These are phyloP conservation scores for Aurelia sp. DNA, from an alignment of 30 jellyfish, hydroid and myxozoan genomes.

Conservation along the genomic window DNA sequence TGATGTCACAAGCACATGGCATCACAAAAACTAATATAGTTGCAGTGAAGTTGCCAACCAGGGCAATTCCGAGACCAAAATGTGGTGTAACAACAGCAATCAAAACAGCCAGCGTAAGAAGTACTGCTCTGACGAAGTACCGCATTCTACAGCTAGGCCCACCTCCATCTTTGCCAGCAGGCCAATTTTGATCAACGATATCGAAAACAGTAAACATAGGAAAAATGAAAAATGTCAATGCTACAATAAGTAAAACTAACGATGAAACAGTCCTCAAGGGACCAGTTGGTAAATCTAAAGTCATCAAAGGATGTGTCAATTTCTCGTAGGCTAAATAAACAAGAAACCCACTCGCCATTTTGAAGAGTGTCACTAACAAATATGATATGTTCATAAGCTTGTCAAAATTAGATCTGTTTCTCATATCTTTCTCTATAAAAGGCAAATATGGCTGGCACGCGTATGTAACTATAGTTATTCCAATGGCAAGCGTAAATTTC, in stretches of 20 bases:
- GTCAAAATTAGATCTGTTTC: slow-evolving; percentile 49
- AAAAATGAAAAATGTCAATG: slow-evolving; percentile 72
- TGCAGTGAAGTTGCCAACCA: slow-evolving; percentile 86
- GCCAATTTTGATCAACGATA: slow-evolving; percentile 78
- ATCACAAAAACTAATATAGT: slow-evolving; percentile 52
- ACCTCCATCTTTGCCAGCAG: background rate
- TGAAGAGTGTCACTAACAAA: slow-evolving; percentile 58
- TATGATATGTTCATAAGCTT: slow-evolving; percentile 71
- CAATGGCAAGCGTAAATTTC: slow-evolving; percentile 59
- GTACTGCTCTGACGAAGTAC: slow-evolving; percentile 37
- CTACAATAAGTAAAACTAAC: slow-evolving; percentile 61
- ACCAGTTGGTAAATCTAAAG: slow-evolving; percentile 78
- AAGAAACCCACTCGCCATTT: slow-evolving; percentile 73
- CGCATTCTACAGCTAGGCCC: slow-evolving; percentile 5
- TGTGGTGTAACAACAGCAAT: slow-evolving; percentile 82
- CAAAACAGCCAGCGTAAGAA: slow-evolving; percentile 34
- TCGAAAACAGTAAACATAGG: slow-evolving; percentile 88
- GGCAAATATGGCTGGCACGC: slow-evolving; percentile 88
- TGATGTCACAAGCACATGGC: slow-evolving; percentile 71
- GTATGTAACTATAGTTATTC: slow-evolving; percentile 77
- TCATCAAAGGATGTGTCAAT: slow-evolving; percentile 69
- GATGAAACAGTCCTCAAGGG: slow-evolving; percentile 55
- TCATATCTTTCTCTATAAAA: slow-evolving; percentile 80
- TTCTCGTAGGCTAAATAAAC: slow-evolving; percentile 76
- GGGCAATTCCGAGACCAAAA: slow-evolving; percentile 73